These are phyloP conservation scores for Spisula solida DNA, from an alignment of 2,888 invertebrate genomes.

Conservation along the genomic window DNA sequence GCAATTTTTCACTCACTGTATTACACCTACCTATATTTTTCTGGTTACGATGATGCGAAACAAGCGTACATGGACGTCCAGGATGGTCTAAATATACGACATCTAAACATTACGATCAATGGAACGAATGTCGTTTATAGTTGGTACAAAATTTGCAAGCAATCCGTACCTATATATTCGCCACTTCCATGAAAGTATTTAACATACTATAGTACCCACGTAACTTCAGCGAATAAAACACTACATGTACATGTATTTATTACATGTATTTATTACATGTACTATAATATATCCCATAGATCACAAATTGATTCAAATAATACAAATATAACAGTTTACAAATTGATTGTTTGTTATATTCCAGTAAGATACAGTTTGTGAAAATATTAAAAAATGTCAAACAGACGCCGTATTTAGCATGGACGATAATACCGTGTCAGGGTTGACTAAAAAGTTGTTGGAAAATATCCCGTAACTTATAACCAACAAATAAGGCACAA, in stretches of 20 bases:
- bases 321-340: background rate
- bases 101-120: too few relatives aligned
- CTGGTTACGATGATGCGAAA: too few relatives aligned
- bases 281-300: background rate
- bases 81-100: too few relatives aligned
- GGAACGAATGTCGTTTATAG: too few relatives aligned
- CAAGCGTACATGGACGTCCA: too few relatives aligned
- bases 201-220: background rate
- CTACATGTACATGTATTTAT: too few relatives aligned
- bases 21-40: too few relatives aligned
- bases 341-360: background rate
- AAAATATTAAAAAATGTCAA: background rate
- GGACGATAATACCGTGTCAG: background rate
- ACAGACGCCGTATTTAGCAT: constrained; percentile 2
- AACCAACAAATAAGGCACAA: background rate
- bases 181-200: too few relatives aligned
- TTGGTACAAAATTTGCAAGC: too few relatives aligned
- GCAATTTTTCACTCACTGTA: too few relatives aligned
- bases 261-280: too few relatives aligned
- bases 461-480: background rate
- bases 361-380: background rate
- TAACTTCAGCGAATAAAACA: background rate
- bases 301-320: background rate
- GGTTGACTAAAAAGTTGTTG: constrained; percentile 7
- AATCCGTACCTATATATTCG: too few relatives aligned